These are phyloP conservation scores for Pterostichus niger DNA, from an alignment of 2,888 invertebrate species.

Conservation along the genomic window DNA sequence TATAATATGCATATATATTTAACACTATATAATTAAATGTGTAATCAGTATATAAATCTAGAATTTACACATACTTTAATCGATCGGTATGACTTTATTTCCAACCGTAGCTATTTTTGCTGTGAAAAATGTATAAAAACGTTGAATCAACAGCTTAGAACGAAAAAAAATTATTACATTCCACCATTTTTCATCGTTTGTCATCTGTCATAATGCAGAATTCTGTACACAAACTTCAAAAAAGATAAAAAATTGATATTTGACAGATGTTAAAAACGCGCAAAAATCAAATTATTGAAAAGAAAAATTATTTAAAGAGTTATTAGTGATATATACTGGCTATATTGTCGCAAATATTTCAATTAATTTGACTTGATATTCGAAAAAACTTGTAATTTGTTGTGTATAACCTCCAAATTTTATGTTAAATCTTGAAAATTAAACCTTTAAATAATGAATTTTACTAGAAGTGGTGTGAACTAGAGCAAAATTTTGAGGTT, in stretches of 20 bases:
- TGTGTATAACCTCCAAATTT: conserved; percentile 18
- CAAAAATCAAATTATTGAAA: not conserved
- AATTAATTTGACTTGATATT: too few relatives aligned
- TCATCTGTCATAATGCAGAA: conserved; percentile 26
- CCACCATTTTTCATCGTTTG: conserved; percentile 51
- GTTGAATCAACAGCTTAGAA: conserved; percentile 58
- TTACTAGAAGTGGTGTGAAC: not conserved
- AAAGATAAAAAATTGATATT: not conserved
- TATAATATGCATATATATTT: conserved; percentile 63
- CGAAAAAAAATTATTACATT: conserved; percentile 59
- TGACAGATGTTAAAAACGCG: conserved; percentile 29
- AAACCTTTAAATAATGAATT: not conserved
- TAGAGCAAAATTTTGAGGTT: conserved; percentile 1
- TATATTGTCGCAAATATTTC: not conserved
- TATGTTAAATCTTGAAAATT: not conserved
- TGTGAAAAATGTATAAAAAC: conserved; percentile 56
- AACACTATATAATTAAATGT: conserved; percentile 65
- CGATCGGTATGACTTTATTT: conserved; percentile 59
- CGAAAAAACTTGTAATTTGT: not conserved
- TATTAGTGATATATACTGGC: conserved; percentile 14
- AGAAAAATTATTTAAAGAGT: not conserved
- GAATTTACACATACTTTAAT: conserved; percentile 64
- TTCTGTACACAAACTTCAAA: conserved; percentile 7
- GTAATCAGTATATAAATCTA: conserved; percentile 62
- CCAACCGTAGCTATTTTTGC: conserved; percentile 60